phyloP scores from a whole-genome alignment of 2,888 invertebrate species.

The Coelogynopora nodosa region DNA sequence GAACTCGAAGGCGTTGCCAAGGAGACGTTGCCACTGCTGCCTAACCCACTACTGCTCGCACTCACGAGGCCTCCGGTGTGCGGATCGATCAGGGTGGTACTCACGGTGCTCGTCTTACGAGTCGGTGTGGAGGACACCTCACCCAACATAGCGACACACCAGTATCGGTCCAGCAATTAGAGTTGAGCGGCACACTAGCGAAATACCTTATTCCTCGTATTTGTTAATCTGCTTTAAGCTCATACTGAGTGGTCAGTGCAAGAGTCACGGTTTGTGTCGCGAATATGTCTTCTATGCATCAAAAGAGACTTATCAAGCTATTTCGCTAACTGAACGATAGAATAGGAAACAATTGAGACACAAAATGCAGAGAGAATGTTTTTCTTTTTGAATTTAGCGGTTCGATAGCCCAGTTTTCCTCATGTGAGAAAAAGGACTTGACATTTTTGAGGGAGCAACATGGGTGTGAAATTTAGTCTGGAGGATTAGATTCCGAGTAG shows the following conservation, averaged over 20 bases:
- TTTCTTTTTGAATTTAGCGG: too few relatives aligned
- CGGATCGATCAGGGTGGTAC: not conserved
- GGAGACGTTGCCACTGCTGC: constrained; percentile 16
- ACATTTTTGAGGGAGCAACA: not conserved
- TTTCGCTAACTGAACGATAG: too few relatives aligned
- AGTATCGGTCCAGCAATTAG: not conserved
- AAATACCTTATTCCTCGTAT: too few relatives aligned
- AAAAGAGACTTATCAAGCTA: too few relatives aligned
- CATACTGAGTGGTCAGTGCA: too few relatives aligned
- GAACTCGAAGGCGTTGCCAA: not conserved
- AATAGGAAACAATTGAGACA: too few relatives aligned
- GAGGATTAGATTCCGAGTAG: not conserved
- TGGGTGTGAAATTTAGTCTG: constrained; percentile 10
- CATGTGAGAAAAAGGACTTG: not conserved
- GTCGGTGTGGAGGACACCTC: not conserved
- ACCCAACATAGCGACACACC: not conserved
- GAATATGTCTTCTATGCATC: too few relatives aligned
- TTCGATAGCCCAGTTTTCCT: not conserved
- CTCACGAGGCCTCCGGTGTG: not conserved
- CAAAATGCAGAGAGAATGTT: too few relatives aligned
- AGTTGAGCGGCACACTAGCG: not conserved
- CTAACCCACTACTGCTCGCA: not conserved
- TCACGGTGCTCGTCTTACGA: not conserved
- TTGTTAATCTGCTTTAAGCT: too few relatives aligned
- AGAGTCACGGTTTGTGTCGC: too few relatives aligned